These are phyloP conservation scores for Mormyrus lacerda DNA, from an alignment of 2,113 vertebrate genomes.

Conservation along the genomic window DNA sequence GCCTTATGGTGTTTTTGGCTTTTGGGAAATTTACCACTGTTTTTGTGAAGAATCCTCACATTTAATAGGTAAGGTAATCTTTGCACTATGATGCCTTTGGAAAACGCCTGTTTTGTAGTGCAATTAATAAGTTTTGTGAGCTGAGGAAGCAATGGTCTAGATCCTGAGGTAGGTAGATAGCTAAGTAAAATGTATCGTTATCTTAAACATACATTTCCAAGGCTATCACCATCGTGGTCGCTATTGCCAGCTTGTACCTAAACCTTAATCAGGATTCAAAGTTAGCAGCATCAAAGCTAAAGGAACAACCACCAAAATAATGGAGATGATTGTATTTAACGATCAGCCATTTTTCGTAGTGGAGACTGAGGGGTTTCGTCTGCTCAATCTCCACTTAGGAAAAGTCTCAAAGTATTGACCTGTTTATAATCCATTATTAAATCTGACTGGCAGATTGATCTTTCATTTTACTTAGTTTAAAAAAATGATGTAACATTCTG, in stretches of 20 bases:
- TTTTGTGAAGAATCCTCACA: neutral
- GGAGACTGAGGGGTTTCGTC: neutral
- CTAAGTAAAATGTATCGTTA: neutral
- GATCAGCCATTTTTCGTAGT: neutral
- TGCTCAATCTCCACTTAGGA: neutral
- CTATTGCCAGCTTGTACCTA: neutral
- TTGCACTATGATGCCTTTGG: neutral
- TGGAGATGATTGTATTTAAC: neutral
- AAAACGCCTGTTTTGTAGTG: neutral
- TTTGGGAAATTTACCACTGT: neutral
- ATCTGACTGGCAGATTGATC: neutral
- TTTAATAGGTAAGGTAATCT: neutral
- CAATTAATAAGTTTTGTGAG: neutral
- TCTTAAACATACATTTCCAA: too few relatives aligned
- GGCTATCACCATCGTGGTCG: too few relatives aligned
- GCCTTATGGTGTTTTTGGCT: neutral
- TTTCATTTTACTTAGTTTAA: neutral
- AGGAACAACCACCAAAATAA: neutral
- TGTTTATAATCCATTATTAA: neutral
- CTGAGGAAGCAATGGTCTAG: neutral
- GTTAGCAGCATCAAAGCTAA: neutral
- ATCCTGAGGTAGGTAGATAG: neutral
- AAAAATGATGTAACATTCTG: neutral
- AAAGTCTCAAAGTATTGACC: neutral
- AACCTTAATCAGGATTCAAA: neutral